Conservation (phyloP, 2,113 vertebrate species). For the Patagioenas fasciata region DNA sequence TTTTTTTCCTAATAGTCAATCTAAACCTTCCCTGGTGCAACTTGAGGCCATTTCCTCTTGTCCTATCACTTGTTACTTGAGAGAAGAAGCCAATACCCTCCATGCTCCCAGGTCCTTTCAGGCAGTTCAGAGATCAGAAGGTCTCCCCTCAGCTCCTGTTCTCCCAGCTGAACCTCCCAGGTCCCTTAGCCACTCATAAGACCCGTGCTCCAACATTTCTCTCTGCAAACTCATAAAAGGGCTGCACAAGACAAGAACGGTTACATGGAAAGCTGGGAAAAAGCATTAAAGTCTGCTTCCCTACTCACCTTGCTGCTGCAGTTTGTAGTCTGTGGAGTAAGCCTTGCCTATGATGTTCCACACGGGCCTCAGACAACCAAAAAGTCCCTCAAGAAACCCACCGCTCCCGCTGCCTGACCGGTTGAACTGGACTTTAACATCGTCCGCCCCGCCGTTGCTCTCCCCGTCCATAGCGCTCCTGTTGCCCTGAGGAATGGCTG, state of each 20-base stretch:
- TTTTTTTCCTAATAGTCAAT: too few species aligned
- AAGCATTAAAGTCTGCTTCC: rapidly evolving
- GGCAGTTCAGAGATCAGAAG: too few species aligned
- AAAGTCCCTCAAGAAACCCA: conserved; percentile 96
- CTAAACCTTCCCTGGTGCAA: too few species aligned
- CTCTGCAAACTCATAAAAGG: background rate
- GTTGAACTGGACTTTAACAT: conserved; percentile 95
- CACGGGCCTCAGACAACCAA: conserved; percentile 93
- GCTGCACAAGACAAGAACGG: rapidly evolving
- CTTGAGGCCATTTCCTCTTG: too few species aligned
- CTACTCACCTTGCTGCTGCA: conserved; percentile 93
- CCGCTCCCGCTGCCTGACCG: conserved; percentile 82
- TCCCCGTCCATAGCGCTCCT: conserved; percentile 77
- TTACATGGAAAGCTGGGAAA: background rate
- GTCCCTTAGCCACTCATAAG: too few species aligned
- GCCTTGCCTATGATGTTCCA: conserved; percentile 99
- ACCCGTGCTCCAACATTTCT: background rate
- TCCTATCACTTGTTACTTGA: too few species aligned
- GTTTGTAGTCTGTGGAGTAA: conserved; percentile 96
- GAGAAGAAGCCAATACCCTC: too few species aligned
- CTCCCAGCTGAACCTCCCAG: too few species aligned
- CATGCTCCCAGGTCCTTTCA: too few species aligned
- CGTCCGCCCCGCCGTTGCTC: conserved; percentile 71
- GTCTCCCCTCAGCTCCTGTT: too few species aligned
- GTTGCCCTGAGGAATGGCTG: conserved; percentile 74